A percentile compares a stretch with the other conserved stretches of the same genome.
Conservation (phyloP, 2,888 invertebrate species). For the Rhagonycha lutea region DNA sequence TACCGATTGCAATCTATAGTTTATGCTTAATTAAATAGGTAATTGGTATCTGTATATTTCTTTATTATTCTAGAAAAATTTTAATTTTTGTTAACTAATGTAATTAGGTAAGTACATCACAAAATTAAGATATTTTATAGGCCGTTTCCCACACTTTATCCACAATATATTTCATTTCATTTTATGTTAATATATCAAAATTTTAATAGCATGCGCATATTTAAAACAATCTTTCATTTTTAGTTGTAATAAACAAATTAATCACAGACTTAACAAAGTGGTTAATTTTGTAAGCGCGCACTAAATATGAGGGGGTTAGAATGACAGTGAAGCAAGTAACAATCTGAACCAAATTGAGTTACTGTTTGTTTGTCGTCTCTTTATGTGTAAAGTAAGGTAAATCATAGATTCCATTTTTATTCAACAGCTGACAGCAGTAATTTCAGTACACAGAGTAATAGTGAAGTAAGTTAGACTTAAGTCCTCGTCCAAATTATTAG, state of each 20-base stretch:
- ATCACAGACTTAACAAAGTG: not conserved
- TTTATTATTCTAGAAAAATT: constrained; percentile 13
- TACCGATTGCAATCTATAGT: constrained; percentile 45
- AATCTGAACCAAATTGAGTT: too few species aligned
- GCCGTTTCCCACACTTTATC: not conserved
- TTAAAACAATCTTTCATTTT: not conserved
- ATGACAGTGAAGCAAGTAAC: too few species aligned
- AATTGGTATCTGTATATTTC: constrained; percentile 45
- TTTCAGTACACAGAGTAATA: too few species aligned
- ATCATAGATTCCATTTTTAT: too few species aligned
- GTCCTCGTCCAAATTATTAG: too few species aligned
- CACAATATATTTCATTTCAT: not conserved
- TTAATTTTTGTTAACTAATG: not conserved
- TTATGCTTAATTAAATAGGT: constrained; percentile 50
- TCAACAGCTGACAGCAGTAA: too few species aligned
- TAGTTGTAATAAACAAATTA: not conserved
- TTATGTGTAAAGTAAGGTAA: too few species aligned
- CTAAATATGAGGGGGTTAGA: too few species aligned
- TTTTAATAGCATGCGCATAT: not conserved
- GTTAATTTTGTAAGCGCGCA: not conserved
- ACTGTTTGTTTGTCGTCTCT: too few species aligned
- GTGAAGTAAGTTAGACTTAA: too few species aligned
- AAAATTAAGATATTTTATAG: not conserved
- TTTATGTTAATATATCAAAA: constrained; percentile 6
- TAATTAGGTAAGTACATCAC: not conserved